Base-by-base conservation (phyloP, 2,888 invertebrate species). In the Caenorhabditis becei region DNA sequence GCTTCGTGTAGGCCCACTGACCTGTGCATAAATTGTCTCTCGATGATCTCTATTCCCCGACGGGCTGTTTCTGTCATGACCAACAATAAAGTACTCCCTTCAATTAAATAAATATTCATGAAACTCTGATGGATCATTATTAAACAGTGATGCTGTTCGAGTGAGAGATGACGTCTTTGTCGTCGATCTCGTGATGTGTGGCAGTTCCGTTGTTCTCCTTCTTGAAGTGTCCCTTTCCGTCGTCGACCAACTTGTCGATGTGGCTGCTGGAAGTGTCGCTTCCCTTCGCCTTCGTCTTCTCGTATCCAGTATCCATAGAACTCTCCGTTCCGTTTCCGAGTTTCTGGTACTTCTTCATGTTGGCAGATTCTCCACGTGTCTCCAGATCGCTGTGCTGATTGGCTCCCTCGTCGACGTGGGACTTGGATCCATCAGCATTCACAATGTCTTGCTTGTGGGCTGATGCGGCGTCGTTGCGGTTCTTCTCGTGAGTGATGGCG, bases 151-250 rank as follows among this genome's bases (percentile, higher is more conserved):
- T 63, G 16, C 24, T 24, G 5, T 65, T 18, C 16, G 37, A 41
- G 32, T 74, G 74, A 51, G 32, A 1, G 7, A 23, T 11, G 10
- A 61, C 53, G 35, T 75, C 75, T 53, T 75, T 75, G 35, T 75
- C 53, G 54, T 75, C 61, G 35, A 75, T 75, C 24, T 51, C 58
- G 35, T 75, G 75, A 53, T 75, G 59, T 4, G 49, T 16, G 16
- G 51, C 61, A 2, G 41, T 28, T 20, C 28, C 61, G 24, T 66
- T 54, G 44, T 75, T 66, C 32, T 41, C 37, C 24, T 75, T 54
- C 18, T 20, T 61, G 51, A 75, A 75, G 54, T 75, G 75, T 54
- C 75, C 75, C 61, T 75, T 75, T 75, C 75, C 75, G 54, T 75
- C 75, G 44, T 58, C 49, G 1, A 14, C 16, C 53, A 66, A 23